Percentiles rank a stretch among this genome's conserved stretches.
Evolutionary conservation across 2,113 vertebrate genomes (phyloP).

Genomic region (Mastomys natalensis): DNA sequence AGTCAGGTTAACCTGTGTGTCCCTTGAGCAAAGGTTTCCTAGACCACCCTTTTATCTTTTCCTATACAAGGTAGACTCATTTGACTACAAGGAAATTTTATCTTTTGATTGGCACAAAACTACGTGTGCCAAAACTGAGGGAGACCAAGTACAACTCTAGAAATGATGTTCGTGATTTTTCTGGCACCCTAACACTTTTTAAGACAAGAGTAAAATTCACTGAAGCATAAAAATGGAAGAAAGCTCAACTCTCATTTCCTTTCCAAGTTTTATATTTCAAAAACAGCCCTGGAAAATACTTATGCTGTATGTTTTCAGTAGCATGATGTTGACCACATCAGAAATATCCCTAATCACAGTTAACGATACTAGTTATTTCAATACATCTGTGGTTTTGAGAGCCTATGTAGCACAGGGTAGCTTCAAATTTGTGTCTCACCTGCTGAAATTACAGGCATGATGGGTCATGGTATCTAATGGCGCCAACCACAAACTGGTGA

Average conservation of each 20-base stretch:
- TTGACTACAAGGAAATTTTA: background rate
- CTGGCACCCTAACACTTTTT: background rate
- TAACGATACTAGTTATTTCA: background rate
- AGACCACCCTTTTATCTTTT: background rate
- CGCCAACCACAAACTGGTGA: background rate
- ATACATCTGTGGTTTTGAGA: background rate
- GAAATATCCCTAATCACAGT: constrained; percentile 14
- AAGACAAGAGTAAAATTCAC: constrained; percentile 23
- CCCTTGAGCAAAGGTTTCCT: background rate
- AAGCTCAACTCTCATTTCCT: constrained; percentile 16
- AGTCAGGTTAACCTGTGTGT: background rate
- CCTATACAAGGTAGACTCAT: background rate
- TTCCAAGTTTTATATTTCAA: background rate
- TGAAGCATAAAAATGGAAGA: background rate
- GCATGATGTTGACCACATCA: background rate
- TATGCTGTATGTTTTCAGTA: background rate
- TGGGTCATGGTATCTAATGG: background rate
- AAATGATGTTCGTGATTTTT: background rate
- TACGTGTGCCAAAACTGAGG: background rate
- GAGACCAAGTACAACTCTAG: background rate
- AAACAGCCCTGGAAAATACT: background rate
- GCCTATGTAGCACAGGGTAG: background rate
- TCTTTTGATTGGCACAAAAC: constrained; percentile 23
- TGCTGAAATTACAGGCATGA: background rate
- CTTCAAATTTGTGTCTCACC: background rate